Evolutionary conservation across 1,140 invertebrate genomes (phyloP).

Genomic region (Drosophila ficusphila): DNA sequence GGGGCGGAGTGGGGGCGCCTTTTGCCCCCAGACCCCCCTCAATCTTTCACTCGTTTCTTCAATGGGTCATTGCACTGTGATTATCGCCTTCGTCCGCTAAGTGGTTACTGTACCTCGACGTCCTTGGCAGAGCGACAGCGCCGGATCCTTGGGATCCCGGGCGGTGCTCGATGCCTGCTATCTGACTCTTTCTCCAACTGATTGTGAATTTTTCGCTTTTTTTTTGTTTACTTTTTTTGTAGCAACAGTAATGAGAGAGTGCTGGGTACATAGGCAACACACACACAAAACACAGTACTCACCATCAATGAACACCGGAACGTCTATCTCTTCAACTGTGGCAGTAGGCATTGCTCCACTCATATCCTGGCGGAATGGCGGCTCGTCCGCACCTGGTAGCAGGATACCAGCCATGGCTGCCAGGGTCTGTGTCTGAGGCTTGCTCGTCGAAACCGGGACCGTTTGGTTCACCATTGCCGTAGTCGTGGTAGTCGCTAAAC

Average conservation of each 20-base stretch:
- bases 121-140: slow-evolving; percentile 57
- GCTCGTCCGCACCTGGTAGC: slow-evolving; percentile 79
- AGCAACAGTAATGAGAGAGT: slow-evolving; percentile 78
- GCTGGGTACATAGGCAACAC: slow-evolving; percentile 78
- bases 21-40: background rate
- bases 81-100: slow-evolving; percentile 57
- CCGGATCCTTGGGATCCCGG: background rate
- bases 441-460: slow-evolving; percentile 70
- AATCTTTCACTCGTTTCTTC: slow-evolving; percentile 45
- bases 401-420: slow-evolving; percentile 81
- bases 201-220: slow-evolving; percentile 44
- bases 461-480: slow-evolving; percentile 56
- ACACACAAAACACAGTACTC: slow-evolving; percentile 83
- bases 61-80: slow-evolving; percentile 82
- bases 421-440: slow-evolving; percentile 69
- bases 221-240: slow-evolving; percentile 3
- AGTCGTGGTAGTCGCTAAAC: slow-evolving; percentile 32
- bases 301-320: slow-evolving; percentile 84
- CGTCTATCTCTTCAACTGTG: slow-evolving; percentile 84
- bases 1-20: background rate
- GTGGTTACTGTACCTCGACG: slow-evolving; percentile 78
- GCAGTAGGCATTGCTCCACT: slow-evolving; percentile 84
- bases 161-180: slow-evolving; percentile 58
- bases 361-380: slow-evolving; percentile 73
- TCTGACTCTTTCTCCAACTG: slow-evolving; percentile 79